Percentiles rank a stretch among this genome's conserved stretches.
Evolutionary conservation across 2,113 vertebrate species (phyloP).

Genomic region (Podilymbus podiceps): DNA sequence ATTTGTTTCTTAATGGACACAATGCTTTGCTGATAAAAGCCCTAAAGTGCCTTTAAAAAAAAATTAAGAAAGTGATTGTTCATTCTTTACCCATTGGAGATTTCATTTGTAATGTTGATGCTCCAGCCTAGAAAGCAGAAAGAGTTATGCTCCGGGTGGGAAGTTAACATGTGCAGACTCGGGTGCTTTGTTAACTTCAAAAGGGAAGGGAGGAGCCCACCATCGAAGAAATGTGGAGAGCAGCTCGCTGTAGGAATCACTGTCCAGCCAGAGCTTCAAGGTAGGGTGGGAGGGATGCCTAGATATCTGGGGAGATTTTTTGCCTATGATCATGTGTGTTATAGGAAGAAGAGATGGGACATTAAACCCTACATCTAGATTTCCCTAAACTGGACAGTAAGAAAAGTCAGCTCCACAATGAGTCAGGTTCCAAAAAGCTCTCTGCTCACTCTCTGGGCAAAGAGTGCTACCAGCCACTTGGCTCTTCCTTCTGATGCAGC

Average conservation of each 20-base stretch:
- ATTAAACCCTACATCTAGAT: background rate
- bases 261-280: background rate
- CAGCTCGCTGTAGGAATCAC: background rate
- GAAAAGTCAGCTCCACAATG: background rate
- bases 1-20: constrained; percentile 78
- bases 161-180: background rate
- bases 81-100: constrained; percentile 43
- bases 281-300: background rate
- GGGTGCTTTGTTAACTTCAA: background rate
- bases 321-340: accelerated
- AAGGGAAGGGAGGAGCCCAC: background rate
- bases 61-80: constrained; percentile 67
- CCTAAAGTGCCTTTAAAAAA: constrained; percentile 67
- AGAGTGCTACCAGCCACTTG: background rate
- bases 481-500: background rate
- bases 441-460: background rate
- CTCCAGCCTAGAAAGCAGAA: background rate
- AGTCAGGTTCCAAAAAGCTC: background rate
- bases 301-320: background rate
- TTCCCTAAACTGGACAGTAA: background rate
- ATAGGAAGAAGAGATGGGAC: background rate
- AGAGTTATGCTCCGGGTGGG: background rate
- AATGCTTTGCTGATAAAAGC: constrained; percentile 73
- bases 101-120: constrained; percentile 50
- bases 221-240: accelerated